These are phyloP conservation scores for Muscicapa adusta DNA, from an alignment of 2,113 vertebrate genomes.

Conservation along the genomic window DNA sequence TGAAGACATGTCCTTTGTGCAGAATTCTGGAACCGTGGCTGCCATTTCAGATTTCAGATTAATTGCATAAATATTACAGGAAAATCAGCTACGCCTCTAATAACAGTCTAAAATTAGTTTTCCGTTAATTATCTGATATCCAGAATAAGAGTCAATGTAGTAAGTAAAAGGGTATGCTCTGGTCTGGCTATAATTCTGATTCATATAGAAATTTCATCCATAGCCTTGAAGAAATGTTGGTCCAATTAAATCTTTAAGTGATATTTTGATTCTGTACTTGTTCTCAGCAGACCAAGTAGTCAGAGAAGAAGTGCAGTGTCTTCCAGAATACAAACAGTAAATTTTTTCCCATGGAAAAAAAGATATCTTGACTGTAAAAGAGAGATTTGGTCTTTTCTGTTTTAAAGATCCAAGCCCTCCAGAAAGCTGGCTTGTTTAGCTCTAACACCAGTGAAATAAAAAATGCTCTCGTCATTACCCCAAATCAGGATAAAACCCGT, in stretches of 20 bases:
- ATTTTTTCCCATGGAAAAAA: neutral
- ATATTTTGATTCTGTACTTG: neutral
- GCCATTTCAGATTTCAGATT: neutral
- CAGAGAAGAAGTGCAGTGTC: neutral
- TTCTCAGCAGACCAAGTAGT: neutral
- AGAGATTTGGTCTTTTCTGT: neutral
- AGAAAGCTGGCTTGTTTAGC: neutral
- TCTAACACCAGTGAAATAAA: neutral
- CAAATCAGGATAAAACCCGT: neutral
- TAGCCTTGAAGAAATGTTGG: neutral
- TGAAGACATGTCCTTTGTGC: neutral
- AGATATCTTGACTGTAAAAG: neutral
- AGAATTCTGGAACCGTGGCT: neutral
- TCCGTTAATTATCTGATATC: neutral
- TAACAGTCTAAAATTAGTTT: neutral
- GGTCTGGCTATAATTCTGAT: neutral
- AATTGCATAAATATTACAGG: neutral
- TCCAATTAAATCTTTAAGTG: neutral
- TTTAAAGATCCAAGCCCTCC: neutral
- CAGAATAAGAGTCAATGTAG: neutral
- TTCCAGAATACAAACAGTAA: neutral
- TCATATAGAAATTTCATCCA: neutral
- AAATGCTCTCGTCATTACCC: fast-evolving
- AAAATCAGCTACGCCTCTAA: neutral
- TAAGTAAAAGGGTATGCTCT: neutral